A percentile compares a stretch with the other conserved stretches of the same genome.
Evolutionary conservation across 2,113 vertebrate species (phyloP).

Genomic region (Gymnobelideus leadbeateri): DNA sequence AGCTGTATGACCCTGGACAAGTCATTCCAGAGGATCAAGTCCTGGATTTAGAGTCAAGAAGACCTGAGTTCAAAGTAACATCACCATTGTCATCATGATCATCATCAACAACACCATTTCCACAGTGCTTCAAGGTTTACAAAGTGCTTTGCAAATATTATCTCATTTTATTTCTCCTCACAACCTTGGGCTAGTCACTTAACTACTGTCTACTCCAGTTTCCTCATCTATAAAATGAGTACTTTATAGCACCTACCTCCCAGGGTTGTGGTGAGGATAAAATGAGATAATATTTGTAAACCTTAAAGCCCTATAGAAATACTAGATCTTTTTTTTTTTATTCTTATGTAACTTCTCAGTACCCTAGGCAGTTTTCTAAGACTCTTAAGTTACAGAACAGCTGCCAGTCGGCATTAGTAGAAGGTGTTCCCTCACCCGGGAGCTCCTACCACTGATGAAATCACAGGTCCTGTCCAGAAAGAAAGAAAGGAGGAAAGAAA

Average conservation of each 20-base stretch:
- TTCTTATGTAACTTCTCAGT: not conserved
- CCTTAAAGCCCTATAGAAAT: not conserved
- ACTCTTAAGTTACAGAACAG: not conserved
- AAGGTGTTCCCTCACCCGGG: not conserved
- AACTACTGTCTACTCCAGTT: not conserved
- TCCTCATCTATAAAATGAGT: not conserved
- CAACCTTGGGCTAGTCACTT: not conserved
- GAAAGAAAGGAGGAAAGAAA: not conserved
- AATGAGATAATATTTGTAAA: slow-evolving; percentile 1
- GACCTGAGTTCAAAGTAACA: not conserved
- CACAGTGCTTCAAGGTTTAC: not conserved
- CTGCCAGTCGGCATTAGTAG: not conserved
- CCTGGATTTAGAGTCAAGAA: not conserved
- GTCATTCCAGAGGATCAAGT: not conserved
- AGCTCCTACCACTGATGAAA: not conserved
- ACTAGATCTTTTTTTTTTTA: not conserved
- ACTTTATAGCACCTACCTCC: not conserved
- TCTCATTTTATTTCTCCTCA: not conserved
- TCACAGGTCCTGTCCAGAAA: not conserved
- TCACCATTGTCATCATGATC: no score
- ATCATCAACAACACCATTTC: not conserved
- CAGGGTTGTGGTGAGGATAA: slow-evolving; percentile 4
- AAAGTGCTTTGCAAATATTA: not conserved
- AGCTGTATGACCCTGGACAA: not conserved
- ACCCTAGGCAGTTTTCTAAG: not conserved